Conservation (phyloP, 2,113 vertebrate species). For the Zosterops hypoxanthus region DNA sequence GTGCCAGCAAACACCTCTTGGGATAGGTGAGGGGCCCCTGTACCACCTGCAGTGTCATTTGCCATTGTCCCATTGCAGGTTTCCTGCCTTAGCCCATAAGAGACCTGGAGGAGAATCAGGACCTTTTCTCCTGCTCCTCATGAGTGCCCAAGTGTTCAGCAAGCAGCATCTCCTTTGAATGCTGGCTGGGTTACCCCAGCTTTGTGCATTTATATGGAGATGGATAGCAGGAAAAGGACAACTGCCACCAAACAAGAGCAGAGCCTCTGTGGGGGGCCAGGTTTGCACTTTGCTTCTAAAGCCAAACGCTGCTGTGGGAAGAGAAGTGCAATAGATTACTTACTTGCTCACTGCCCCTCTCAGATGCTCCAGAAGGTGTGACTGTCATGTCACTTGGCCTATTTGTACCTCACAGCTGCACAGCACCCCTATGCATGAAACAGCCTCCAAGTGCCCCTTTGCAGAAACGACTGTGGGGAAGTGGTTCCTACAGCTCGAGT, state of each 20-base stretch:
- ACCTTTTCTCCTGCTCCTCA: not conserved
- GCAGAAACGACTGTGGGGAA: not conserved
- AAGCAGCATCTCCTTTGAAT: not conserved
- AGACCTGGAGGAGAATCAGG: not conserved
- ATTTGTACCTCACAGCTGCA: not conserved
- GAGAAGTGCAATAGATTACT: not conserved
- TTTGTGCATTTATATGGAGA: not conserved
- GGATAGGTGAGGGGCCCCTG: fast-evolving
- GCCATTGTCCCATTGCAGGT: not conserved
- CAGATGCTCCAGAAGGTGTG: not conserved
- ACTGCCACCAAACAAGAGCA: not conserved
- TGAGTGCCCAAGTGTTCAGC: not conserved
- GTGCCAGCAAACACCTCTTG: not conserved
- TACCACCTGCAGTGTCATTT: not conserved
- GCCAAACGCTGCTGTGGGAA: not conserved
- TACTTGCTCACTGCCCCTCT: not conserved
- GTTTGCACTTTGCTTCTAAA: not conserved
- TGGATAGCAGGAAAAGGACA: not conserved
- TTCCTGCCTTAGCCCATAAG: not conserved
- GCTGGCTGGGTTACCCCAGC: not conserved
- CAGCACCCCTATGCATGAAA: fast-evolving
- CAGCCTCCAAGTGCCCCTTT: not conserved
- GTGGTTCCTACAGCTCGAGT: not conserved
- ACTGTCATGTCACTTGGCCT: not conserved
- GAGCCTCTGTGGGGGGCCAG: not conserved